Conservation (phyloP, 1,140 invertebrate genomes). For the Temnothorax longispinosus region DNA sequence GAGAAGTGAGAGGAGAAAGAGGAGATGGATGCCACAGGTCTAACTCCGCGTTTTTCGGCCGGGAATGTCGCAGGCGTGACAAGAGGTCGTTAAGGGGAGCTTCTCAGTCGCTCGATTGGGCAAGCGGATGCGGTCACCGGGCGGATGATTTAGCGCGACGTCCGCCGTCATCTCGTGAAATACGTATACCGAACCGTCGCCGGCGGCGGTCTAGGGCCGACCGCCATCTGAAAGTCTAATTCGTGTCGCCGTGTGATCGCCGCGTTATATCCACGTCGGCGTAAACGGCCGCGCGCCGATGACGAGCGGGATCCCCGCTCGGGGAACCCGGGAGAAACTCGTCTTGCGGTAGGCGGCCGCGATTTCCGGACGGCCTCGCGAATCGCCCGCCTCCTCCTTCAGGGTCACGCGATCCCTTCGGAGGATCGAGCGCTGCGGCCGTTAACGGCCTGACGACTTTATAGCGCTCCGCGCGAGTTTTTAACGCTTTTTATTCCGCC, state of each 20-base stretch:
- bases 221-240: conserved; percentile 79
- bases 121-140: conserved; percentile 81
- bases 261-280: conserved; percentile 73
- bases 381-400: conserved; percentile 19
- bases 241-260: conserved; percentile 65
- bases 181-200: conserved; percentile 66
- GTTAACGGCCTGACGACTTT: conserved; percentile 58
- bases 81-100: conserved; percentile 74
- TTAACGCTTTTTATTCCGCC: conserved; percentile 55
- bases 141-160: conserved; percentile 78
- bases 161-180: conserved; percentile 75
- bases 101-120: conserved; percentile 72
- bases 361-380: conserved; percentile 52
- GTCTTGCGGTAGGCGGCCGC: conserved; percentile 39
- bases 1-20: neutral
- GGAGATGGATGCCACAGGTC: neutral
- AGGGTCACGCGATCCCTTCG: conserved; percentile 53
- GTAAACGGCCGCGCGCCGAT: conserved; percentile 47
- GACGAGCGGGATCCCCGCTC: neutral
- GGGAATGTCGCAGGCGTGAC: conserved; percentile 80
- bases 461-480: conserved; percentile 47
- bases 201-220: conserved; percentile 10
- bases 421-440: conserved; percentile 28
- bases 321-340: conserved; percentile 20
- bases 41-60: conserved; percentile 61